A percentile compares a stretch with the other conserved stretches of the same genome.
Evolutionary conservation across 2,888 invertebrate genomes (phyloP).

Genomic region (Axea sp.): DNA sequence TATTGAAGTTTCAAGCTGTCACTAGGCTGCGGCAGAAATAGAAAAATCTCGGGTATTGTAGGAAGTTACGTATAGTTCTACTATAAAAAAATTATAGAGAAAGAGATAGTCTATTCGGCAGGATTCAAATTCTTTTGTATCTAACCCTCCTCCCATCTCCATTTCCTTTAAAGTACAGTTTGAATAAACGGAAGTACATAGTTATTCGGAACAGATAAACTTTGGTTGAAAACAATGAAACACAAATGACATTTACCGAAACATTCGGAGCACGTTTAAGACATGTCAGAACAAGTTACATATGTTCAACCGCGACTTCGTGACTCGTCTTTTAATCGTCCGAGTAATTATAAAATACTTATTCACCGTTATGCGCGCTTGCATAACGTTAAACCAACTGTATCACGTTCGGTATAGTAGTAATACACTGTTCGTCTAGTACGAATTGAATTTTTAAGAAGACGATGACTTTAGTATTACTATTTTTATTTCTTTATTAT

Average conservation of each 20-base stretch:
- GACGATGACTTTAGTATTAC: too few species aligned
- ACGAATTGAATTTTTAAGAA: too few species aligned
- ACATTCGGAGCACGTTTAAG: slow-evolving; percentile 70
- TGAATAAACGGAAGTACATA: slow-evolving; percentile 38
- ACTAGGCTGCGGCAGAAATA: too few species aligned
- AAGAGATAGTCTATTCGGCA: too few species aligned
- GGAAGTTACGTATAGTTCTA: slow-evolving; percentile 2
- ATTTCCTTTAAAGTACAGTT: slow-evolving; percentile 37
- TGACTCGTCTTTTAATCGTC: slow-evolving; percentile 71
- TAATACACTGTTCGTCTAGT: too few species aligned
- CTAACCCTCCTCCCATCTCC: too few species aligned
- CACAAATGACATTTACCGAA: slow-evolving; percentile 39
- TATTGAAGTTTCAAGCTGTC: too few species aligned
- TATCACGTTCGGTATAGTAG: slow-evolving; percentile 13
- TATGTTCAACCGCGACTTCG: slow-evolving; percentile 65
- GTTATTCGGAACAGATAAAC: slow-evolving; percentile 30
- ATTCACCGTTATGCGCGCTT: slow-evolving; percentile 28
- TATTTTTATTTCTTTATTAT: too few species aligned
- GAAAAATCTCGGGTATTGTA: slow-evolving; percentile 31
- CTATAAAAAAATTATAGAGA: too few species aligned
- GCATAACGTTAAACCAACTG: slow-evolving; percentile 5
- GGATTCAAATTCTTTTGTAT: too few species aligned
- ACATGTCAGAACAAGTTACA: slow-evolving; percentile 69
- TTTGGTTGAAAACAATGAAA: slow-evolving; percentile 41
- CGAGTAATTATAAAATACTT: slow-evolving; percentile 40